phyloP scores from a whole-genome alignment of 2,113 vertebrate species.

The Pluvianellus socialis region DNA sequence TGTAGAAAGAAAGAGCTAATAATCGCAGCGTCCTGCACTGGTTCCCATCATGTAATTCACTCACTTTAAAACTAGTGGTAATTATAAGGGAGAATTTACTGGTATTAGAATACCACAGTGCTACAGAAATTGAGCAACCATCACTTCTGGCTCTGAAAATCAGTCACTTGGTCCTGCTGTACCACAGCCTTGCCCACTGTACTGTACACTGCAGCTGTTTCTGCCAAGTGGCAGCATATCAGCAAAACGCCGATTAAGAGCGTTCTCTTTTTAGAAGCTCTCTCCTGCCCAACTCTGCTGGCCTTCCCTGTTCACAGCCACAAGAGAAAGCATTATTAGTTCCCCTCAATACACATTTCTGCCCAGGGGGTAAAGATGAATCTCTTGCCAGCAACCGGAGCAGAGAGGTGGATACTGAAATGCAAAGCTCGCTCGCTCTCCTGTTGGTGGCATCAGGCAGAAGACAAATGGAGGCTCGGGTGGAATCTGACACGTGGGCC shows the following conservation, averaged over 20 bases:
- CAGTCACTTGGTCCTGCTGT: background rate
- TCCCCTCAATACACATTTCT: background rate
- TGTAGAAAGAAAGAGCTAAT: background rate
- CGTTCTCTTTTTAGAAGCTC: background rate
- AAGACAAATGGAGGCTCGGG: background rate
- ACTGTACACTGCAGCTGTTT: background rate
- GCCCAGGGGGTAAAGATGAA: background rate
- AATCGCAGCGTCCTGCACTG: background rate
- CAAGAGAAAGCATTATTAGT: background rate
- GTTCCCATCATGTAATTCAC: background rate
- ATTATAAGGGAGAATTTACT: background rate
- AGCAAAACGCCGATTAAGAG: background rate
- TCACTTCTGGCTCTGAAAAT: background rate
- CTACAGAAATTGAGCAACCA: background rate
- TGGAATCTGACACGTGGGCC: background rate
- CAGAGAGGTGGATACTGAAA: background rate
- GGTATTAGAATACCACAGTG: background rate
- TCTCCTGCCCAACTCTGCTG: background rate
- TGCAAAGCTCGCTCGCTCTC: background rate
- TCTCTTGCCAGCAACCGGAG: background rate
- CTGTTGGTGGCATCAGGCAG: background rate
- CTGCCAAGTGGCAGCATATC: background rate
- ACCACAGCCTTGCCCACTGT: background rate
- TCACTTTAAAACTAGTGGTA: background rate
- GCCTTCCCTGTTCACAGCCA: background rate